Base-by-base conservation (phyloP, 2,888 invertebrate species). In the Priapulus caudatus region DNA sequence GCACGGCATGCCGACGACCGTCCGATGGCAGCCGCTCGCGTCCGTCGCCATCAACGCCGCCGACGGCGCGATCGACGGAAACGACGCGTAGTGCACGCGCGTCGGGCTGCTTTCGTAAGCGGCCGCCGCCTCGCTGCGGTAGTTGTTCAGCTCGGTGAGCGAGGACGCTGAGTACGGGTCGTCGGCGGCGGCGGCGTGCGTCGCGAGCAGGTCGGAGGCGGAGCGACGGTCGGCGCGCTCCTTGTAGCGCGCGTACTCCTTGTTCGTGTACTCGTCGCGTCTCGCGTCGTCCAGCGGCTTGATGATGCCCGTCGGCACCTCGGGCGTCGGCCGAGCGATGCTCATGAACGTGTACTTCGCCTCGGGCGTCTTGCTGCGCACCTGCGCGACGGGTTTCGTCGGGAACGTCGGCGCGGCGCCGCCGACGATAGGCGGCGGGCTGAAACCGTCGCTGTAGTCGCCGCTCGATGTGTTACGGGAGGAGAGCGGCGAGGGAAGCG, bases 351-450 rank as follows among this genome's bases (percentile, higher is more conserved):
- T n/a, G n/a, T 45, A 45, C 16, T 45, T 5, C 10, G 16, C 10
- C 5, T 45, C 20, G 46, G 20, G 46, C 16, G 46, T 45, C 10
- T 10, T 15, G 16, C 20, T 18, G 10, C 46, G 10, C 10, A 16
- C 10, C 16, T n/a, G 20, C 16, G 10, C 10, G 10, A 10, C 16
- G 10, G 46, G 33, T 33, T 73, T 71, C 33, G 68, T 69, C 44
- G 71, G 69, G 60, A 74, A 74, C 2, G 73, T 74, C 21, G 72
- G 72, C 4, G 74, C 74, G 48, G 74, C 70, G 51, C 72, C 61
- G 51, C 71, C 72, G 63, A 74, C 74, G 57, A 72, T 73, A n/a
- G n/a, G n/a, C n/a, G n/a, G n/a, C n/a, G n/a, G n/a, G n/a, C n/a
- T n/a, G n/a, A n/a, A n/a, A n/a, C n/a, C n/a, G n/a, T n/a, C n/a